Conservation (phyloP, 2,113 vertebrate species). For the Pachyramphus minor region DNA sequence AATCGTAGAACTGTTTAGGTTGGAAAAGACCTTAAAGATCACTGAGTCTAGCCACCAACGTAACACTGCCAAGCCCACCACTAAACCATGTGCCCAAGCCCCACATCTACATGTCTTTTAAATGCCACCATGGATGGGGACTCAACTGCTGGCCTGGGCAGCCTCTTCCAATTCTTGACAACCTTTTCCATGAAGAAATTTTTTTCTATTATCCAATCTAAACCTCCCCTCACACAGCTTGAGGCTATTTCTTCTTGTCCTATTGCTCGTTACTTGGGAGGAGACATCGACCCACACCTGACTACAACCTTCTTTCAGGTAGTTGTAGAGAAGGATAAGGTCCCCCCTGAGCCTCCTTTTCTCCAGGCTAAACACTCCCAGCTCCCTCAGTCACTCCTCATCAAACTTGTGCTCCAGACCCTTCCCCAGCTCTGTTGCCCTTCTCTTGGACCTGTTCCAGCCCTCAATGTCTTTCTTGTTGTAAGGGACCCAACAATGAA, state of each 20-base stretch:
- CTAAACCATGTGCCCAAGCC: neutral
- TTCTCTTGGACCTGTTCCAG: too few relatives aligned
- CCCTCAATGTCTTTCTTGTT: too few relatives aligned
- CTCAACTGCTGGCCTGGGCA: neutral
- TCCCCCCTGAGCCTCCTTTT: neutral
- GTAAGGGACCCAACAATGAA: too few relatives aligned
- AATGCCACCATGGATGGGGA: neutral
- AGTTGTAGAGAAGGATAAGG: neutral
- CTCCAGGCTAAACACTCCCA: neutral
- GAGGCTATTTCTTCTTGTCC: neutral
- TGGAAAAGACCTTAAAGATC: neutral
- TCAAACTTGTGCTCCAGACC: neutral
- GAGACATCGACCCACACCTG: neutral
- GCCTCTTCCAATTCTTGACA: neutral
- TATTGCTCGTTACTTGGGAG: neutral
- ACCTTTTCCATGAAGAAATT: neutral
- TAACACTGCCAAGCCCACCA: neutral
- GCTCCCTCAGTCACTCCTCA: neutral
- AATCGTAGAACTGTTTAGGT: neutral
- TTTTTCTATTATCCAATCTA: neutral
- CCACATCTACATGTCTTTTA: neutral
- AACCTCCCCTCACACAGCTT: neutral
- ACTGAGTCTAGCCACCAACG: neutral
- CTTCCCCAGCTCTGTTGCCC: too few relatives aligned
- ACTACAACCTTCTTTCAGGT: neutral